Evolutionary conservation across 2,113 vertebrate species (phyloP).

Genomic region (Reinhardtius hippoglossoides): DNA sequence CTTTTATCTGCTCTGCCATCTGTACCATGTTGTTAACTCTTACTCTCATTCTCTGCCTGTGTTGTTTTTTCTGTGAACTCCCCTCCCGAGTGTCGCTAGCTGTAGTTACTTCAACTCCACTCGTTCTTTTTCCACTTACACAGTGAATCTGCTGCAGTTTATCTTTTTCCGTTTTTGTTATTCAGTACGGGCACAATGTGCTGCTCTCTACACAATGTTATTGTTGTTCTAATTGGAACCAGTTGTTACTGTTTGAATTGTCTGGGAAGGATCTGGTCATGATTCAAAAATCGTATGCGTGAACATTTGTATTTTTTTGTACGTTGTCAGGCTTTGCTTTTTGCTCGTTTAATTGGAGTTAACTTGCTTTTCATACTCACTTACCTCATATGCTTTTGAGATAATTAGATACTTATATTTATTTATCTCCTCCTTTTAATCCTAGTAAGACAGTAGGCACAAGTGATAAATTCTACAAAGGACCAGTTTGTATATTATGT

Average conservation of each 20-base stretch:
- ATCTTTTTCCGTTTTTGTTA: conserved; percentile 51
- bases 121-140: conserved; percentile 87
- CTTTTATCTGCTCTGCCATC: conserved; percentile 66
- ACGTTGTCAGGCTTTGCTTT: conserved; percentile 72
- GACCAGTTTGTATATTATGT: conserved; percentile 97
- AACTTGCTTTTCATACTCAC: conserved; percentile 84
- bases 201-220: conserved; percentile 78
- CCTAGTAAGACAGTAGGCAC: conserved; percentile 83
- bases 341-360: conserved; percentile 71
- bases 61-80: conserved; percentile 77
- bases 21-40: conserved; percentile 35
- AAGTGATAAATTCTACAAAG: conserved; percentile 87
- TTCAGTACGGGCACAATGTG: conserved; percentile 77
- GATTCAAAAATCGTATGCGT: conserved; percentile 70
- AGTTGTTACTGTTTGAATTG: conserved; percentile 85
- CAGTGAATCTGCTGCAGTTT: conserved; percentile 80
- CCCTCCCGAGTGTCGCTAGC: conserved; percentile 81
- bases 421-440: conserved; percentile 91
- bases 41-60: conserved; percentile 51
- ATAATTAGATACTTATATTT: conserved; percentile 87
- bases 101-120: conserved; percentile 87
- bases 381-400: conserved; percentile 89
- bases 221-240: conserved; percentile 77
- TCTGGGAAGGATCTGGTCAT: conserved; percentile 63
- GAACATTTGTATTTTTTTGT: conserved; percentile 70